Evolutionary conservation across 2,797 vertebrate species (phyloP), one percentile per base, ranked within the genome.

Genomic region (Smutsia gigantea): DNA sequence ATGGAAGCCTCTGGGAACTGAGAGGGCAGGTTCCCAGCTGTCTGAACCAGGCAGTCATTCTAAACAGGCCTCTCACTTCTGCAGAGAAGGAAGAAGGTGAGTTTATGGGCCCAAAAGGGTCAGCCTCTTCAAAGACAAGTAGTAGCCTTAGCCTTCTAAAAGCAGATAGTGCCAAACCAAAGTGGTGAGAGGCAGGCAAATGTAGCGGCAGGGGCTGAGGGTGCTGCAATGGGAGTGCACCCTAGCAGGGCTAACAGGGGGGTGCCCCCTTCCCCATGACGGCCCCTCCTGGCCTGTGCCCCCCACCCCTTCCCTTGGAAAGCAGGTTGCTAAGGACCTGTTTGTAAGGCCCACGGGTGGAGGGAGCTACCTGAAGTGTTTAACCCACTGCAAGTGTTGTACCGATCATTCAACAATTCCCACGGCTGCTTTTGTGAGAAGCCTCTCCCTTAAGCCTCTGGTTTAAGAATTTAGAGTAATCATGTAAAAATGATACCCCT

Each of bases 391-490:
- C 86, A 97, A 99, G 98, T 98, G 98, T 98, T 97, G 98, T 98
- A 98, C 99, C 99, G 99, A 99, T 99, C 99, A 98, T 99, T 99
- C 99, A 99, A 98, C 99, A 99, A 99, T 99, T 99, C 99, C 99
- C 99, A 98, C 88, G 96, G 99, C 98, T 99, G 98, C 98, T 98
- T 98, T 99, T 99, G 98, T 98, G 98, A 98, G 98, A 99, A 99
- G 98, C 98, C 98, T 99, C 98, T 98, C 99, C 99, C 99, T 99
- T 99, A 99, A 99, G 99, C 99, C 98, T 98, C 98, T 98, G 99
- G 98, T 99, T 99, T 98, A 99, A 99, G 99, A 99, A 99, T 99
- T 99, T 99, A 99, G 98, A 98, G 99, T 99, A 99, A 99, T 99
- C 99, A 99, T 99, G 99, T 99, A 99, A 99, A 99, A 99, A 99